These are phyloP conservation scores for Dynastes tityus DNA, from an alignment of 2,888 invertebrate species.

Conservation along the genomic window DNA sequence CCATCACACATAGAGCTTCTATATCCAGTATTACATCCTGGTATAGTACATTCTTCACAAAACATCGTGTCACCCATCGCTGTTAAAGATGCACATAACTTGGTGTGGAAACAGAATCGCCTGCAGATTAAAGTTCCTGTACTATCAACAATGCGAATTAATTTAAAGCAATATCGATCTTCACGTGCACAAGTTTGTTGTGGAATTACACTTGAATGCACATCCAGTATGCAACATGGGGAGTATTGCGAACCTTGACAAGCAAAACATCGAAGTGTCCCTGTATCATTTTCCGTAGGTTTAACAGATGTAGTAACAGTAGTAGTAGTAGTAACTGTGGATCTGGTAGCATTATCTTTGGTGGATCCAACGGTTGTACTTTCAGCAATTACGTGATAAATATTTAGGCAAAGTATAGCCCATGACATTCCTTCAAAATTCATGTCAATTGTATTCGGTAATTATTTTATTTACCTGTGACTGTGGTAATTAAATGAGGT, in stretches of 20 bases:
- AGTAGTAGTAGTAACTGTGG: too few species aligned
- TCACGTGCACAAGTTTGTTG: not conserved
- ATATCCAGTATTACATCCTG: not conserved
- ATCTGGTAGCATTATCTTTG: too few species aligned
- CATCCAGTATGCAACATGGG: not conserved
- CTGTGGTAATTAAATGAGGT: too few species aligned
- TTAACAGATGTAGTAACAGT: too few species aligned
- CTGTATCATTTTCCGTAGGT: too few species aligned
- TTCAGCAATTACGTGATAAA: not conserved
- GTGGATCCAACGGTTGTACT: too few species aligned
- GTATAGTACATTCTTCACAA: not conserved
- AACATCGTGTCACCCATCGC: not conserved
- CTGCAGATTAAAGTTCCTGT: not conserved
- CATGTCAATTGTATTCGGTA: too few species aligned
- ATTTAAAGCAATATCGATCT: constrained; percentile 7
- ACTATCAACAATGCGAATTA: not conserved
- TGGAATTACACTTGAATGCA: not conserved
- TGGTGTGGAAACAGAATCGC: not conserved
- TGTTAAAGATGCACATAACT: not conserved
- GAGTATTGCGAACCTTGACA: not conserved
- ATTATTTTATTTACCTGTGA: too few species aligned
- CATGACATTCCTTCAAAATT: too few species aligned
- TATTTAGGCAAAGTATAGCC: not conserved
- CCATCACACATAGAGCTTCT: not conserved
- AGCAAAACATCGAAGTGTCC: not conserved